Percentiles rank a stretch among this genome's conserved stretches.
Evolutionary conservation across 2,888 invertebrate genomes (phyloP).

Genomic region (Gymnocheta viridis): DNA sequence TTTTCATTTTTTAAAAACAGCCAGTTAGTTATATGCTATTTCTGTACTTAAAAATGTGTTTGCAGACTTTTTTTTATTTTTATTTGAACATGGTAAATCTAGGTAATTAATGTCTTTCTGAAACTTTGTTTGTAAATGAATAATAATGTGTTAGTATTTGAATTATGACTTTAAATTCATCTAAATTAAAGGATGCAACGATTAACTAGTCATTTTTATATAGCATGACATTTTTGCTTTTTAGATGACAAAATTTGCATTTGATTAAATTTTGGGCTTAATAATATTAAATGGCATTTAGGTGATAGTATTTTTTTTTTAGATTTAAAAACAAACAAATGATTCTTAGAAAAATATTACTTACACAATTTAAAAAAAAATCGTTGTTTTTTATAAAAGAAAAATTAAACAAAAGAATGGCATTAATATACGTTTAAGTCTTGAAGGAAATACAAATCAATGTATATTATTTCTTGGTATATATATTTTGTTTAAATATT

Average conservation of each 20-base stretch:
- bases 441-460: not conserved
- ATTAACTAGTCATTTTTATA: not conserved
- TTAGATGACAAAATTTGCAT: slow-evolving; percentile 38
- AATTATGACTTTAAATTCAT: too few species aligned
- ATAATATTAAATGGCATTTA: not conserved
- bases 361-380: slow-evolving; percentile 75
- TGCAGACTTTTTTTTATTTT: not conserved
- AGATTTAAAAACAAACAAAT: slow-evolving; percentile 6
- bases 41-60: too few species aligned
- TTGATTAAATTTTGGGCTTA: slow-evolving; percentile 12
- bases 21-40: too few species aligned
- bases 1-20: too few species aligned
- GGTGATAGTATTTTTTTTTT: slow-evolving; percentile 25
- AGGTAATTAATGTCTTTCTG: not conserved
- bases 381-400: slow-evolving; percentile 73
- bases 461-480: slow-evolving; percentile 12
- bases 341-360: slow-evolving; percentile 72
- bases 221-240: not conserved
- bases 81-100: not conserved
- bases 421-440: slow-evolving; percentile 69
- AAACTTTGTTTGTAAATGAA: not conserved
- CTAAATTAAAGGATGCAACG: not conserved
- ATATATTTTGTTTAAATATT: not conserved
- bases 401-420: slow-evolving; percentile 74
- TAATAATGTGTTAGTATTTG: not conserved